Evolutionary conservation across 2,797 vertebrate genomes (phyloP), one percentile per base, ranked within the genome.

Genomic region (Siniperca undulata): DNA sequence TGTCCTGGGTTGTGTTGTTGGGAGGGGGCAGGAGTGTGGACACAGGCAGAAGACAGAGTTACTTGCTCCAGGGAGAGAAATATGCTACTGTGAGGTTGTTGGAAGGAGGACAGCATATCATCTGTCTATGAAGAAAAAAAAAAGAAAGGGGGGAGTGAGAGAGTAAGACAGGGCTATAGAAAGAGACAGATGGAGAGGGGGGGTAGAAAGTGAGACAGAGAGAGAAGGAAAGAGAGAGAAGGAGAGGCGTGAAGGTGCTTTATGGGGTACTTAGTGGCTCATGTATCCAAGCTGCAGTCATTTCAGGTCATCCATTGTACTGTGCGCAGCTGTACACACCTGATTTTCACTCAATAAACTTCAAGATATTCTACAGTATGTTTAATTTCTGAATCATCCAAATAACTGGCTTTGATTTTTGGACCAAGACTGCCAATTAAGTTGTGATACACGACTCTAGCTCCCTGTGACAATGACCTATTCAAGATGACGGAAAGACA

Each of bases 21-120:
- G 50, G 78, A 17, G 81, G 78, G 61, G 67, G 72, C 73, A 82
- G 81, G 89, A 89, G 91, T 86, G 80, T 88, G 92, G 93, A 93
- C 93, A 89, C 84, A 90, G 86, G 88, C 88, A 74, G 82, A 74
- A 88, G 94, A 91, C 93, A 89, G 91, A 94, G 92, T 95, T 95
- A 94, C 94, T 93, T 24, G 92, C 93, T 93, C 81, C 89, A 85
- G 93, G 94, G 93, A 92, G 87, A 83, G 85, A 93, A 93, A 92
- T 91, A 88, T 92, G 89, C 86, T 82, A 92, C 88, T 92, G 90
- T 71, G 77, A 89, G 91, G 92, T 87, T 93, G 90, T 87, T 91
- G 86, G 90, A 91, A 91, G 76, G 86, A 89, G 87, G 89, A 92
- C 87, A 87, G 72, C 77, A 67, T 93, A 93, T 95, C 91, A 89